A percentile compares a stretch with the other conserved stretches of the same genome.
These are phyloP conservation scores for Pogona vitticeps DNA, from an alignment of 2,113 vertebrate genomes.

Conservation along the genomic window DNA sequence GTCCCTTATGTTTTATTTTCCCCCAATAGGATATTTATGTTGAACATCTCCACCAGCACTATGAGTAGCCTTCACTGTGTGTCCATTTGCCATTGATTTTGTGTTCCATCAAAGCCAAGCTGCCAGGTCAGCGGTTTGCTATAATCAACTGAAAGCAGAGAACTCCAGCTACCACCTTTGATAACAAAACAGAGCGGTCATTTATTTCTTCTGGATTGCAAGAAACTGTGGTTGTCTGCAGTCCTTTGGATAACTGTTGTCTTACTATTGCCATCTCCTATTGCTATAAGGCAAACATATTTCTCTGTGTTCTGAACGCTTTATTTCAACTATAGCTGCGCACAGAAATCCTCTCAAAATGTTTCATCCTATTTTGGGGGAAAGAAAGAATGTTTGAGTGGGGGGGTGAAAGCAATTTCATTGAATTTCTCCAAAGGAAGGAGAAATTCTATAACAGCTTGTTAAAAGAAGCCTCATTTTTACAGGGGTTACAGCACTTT, in stretches of 20 bases:
- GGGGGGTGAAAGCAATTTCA: too few species aligned
- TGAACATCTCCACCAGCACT: not conserved
- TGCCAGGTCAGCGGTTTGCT: slow-evolving; percentile 9
- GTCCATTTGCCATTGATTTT: not conserved
- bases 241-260: not conserved
- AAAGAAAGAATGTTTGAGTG: too few species aligned
- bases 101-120: not conserved
- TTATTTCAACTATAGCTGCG: too few species aligned
- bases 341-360: too few species aligned
- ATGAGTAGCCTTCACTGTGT: not conserved
- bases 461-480: too few species aligned
- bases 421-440: too few species aligned
- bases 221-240: not conserved
- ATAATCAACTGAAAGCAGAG: not conserved
- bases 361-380: too few species aligned
- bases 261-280: not conserved
- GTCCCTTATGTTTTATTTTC: not conserved
- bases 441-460: too few species aligned
- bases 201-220: not conserved
- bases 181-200: not conserved
- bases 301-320: too few species aligned
- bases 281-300: not conserved
- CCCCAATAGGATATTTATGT: not conserved
- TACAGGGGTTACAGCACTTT: too few species aligned
- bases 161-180: not conserved